Conservation (phyloP, 1,140 invertebrate species). For the Euborellia annulipes region DNA sequence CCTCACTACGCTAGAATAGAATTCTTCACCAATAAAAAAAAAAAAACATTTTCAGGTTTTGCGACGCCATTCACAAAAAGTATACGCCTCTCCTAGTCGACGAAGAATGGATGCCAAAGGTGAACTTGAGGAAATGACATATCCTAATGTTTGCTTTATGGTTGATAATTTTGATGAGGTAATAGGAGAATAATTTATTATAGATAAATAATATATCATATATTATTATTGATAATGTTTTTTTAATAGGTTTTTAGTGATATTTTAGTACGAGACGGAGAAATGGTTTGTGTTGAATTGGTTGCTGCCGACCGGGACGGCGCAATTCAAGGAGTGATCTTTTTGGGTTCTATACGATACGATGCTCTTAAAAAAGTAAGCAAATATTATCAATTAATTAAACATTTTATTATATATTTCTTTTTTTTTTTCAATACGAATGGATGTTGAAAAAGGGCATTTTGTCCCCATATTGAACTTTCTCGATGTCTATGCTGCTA, state of each 20-base stretch:
- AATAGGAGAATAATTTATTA: slow-evolving; percentile 10
- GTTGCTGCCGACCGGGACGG: slow-evolving; percentile 76
- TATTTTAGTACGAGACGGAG: slow-evolving; percentile 88
- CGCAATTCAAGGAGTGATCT: slow-evolving; percentile 78
- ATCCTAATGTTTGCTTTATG: slow-evolving; percentile 97
- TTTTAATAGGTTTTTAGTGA: slow-evolving; percentile 70
- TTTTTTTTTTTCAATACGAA: no score
- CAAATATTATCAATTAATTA: no score
- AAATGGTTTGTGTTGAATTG: slow-evolving; percentile 96
- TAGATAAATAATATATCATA: neutral
- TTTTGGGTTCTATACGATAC: slow-evolving; percentile 92
- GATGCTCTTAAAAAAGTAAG: slow-evolving; percentile 90
- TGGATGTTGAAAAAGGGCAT: no score
- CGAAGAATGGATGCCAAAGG: slow-evolving; percentile 96
- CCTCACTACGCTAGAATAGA: neutral
- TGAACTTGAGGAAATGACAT: slow-evolving; percentile 94
- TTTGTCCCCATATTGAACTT: slow-evolving; percentile 6
- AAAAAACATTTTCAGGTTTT: no score
- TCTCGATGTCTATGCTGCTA: slow-evolving; percentile 2
- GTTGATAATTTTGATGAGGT: slow-evolving; percentile 99
- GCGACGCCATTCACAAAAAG: slow-evolving; percentile 48
- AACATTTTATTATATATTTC: no score
- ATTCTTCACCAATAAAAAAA: no score
- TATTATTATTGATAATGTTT: slow-evolving; percentile 7
- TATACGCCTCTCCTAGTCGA: slow-evolving; percentile 92